Percentiles rank a stretch among this genome's conserved stretches.
Conservation (phyloP, 1,140 invertebrate genomes). For the Cheumatopsyche charites region DNA sequence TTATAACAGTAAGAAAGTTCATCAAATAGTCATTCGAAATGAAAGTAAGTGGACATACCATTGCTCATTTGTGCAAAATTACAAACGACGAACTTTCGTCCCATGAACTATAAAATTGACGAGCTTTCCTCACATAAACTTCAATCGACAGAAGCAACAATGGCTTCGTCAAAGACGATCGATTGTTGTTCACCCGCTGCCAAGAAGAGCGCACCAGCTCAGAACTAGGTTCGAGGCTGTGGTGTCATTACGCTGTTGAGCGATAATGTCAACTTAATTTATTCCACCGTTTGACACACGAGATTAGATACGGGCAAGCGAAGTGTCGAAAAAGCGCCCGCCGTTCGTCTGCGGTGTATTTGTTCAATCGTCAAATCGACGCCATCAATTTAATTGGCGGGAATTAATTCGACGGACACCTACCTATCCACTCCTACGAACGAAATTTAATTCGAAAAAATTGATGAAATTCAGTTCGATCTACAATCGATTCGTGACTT, state of each 20-base stretch:
- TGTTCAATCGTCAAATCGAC: slow-evolving; percentile 35
- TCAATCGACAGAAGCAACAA: too few species aligned
- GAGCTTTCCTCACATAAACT: too few species aligned
- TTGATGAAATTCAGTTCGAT: neutral
- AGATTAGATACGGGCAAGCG: slow-evolving; percentile 34
- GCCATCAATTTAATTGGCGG: slow-evolving; percentile 38
- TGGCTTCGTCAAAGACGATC: too few species aligned
- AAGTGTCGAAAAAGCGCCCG: slow-evolving; percentile 30
- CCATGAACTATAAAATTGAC: too few species aligned
- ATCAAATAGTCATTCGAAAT: too few species aligned
- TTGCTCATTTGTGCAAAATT: too few species aligned
- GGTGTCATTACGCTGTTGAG: slow-evolving; percentile 32
- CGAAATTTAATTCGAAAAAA: neutral
- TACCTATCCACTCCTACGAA: neutral
- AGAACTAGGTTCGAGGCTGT: too few species aligned
- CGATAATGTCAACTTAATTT: slow-evolving; percentile 44
- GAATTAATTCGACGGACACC: slow-evolving; percentile 36
- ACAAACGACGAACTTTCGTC: too few species aligned
- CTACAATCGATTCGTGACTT: too few species aligned
- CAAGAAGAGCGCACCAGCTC: neutral
- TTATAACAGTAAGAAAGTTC: too few species aligned
- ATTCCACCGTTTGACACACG: slow-evolving; percentile 40
- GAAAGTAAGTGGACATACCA: too few species aligned
- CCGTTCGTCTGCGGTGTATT: slow-evolving; percentile 31
- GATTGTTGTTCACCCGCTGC: too few species aligned